These are phyloP conservation scores for Watsonalla binaria DNA, from an alignment of 2,888 invertebrate species.

Conservation along the genomic window DNA sequence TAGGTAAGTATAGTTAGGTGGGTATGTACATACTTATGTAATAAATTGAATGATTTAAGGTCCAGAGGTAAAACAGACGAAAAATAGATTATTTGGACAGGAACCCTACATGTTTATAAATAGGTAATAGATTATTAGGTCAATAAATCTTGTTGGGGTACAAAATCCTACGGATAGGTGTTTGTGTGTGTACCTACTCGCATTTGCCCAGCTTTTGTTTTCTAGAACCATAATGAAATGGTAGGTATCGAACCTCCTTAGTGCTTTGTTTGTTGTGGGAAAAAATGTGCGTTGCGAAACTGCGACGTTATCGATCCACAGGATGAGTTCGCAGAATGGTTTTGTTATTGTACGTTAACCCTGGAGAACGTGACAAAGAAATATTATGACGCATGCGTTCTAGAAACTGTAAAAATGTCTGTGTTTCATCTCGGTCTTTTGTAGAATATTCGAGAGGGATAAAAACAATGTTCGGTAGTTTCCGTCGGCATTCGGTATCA, in stretches of 20 bases:
- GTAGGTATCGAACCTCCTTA: neutral
- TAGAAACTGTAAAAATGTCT: slow-evolving; percentile 30
- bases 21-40: too few relatives aligned
- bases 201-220: too few relatives aligned
- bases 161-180: too few relatives aligned
- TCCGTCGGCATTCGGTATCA: slow-evolving; percentile 22
- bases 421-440: slow-evolving; percentile 14
- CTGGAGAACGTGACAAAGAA: slow-evolving; percentile 39
- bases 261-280: neutral
- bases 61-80: too few relatives aligned
- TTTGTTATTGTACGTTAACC: slow-evolving; percentile 24
- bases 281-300: neutral
- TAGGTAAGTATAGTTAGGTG: too few relatives aligned
- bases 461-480: slow-evolving; percentile 23
- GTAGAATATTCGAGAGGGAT: slow-evolving; percentile 21
- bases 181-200: too few relatives aligned
- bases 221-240: too few relatives aligned
- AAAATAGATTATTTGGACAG: too few relatives aligned
- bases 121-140: too few relatives aligned
- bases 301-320: slow-evolving; percentile 13
- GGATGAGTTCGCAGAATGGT: slow-evolving; percentile 19
- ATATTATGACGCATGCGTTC: slow-evolving; percentile 35
- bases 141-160: too few relatives aligned
- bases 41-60: too few relatives aligned
- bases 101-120: too few relatives aligned